Base-by-base conservation (phyloP, 2,113 vertebrate species). In the Trichomycterus rosablanca region DNA sequence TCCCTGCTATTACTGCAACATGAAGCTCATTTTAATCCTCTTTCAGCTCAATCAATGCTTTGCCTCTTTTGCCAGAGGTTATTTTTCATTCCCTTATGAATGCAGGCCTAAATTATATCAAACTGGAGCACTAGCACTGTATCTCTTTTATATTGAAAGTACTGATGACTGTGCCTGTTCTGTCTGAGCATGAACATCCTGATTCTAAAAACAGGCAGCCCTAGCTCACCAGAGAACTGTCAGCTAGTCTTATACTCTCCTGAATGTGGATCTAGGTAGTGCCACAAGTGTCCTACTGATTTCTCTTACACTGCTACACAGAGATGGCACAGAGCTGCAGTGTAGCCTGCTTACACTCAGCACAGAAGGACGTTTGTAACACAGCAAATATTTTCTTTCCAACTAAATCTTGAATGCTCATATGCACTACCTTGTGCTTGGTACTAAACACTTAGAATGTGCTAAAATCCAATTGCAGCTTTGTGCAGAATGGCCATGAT, bases 181-280 rank as follows among this genome's bases (percentile, higher is more conserved):
- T 22, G 48, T 32, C 20, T 55, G 68, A 53, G 56, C 39, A 16
- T 48, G 24, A 7, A n/a, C 66, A 40, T 22, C 32, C 20, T 22
- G 53, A 39, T 40, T 50, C 50, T 62, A 44, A 37, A 43, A n/a
- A n/a, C n/a, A 40, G 44, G 59, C 18, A 59, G 49, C 16, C 30
- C 43, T n/a, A n/a, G n/a, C n/a, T 64, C 61, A 65, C 26, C 61
- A 49, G 23, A 18, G 44, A 59, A 54, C 67, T 64, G 67, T 64
- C 60, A 67, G 40, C 46, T 19, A 9, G 7, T 11, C 45, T 44
- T 42, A n/a, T n/a, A n/a, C n/a, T 18, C 52, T 63, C 53, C 39
- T 20, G 34, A n/a, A n/a, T n/a, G n/a, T n/a, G n/a, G n/a, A n/a
- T n/a, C n/a, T n/a, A n/a, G n/a, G n/a, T n/a, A n/a, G n/a, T n/a